phyloP scores from a whole-genome alignment of 2,888 invertebrate genomes.

The Boloria euphrosyne region DNA sequence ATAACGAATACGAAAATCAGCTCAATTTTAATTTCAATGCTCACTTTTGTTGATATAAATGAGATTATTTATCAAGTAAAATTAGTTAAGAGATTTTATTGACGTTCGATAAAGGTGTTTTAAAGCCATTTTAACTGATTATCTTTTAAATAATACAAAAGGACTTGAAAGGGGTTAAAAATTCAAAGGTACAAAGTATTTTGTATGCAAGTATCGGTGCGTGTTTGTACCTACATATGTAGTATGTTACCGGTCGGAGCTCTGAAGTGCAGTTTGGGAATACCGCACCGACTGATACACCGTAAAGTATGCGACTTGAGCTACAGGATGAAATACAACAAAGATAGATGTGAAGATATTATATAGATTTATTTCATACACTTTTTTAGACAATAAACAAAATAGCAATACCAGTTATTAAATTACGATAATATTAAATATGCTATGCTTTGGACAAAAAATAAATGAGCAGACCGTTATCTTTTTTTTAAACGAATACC shows the following conservation, averaged over 20 bases:
- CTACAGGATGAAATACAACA: conserved; percentile 44
- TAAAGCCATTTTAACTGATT: background rate
- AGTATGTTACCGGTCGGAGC: conserved; percentile 60
- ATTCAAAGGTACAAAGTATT: conserved; percentile 34
- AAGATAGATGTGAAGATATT: conserved; percentile 37
- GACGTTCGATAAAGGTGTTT: no score
- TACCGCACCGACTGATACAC: conserved; percentile 80
- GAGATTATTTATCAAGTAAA: no score
- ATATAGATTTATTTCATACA: background rate
- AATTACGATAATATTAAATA: no score
- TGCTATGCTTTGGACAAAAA: no score
- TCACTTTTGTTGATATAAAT: background rate
- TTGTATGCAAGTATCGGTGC: conserved; percentile 38
- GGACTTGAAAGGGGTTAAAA: conserved; percentile 16
- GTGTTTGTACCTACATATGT: conserved; percentile 39
- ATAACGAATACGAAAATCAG: conserved; percentile 5
- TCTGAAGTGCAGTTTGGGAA: conserved; percentile 82
- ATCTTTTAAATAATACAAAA: conserved; percentile 8
- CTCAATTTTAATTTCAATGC: conserved; percentile 9
- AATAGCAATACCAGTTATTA: background rate
- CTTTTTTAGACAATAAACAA: background rate
- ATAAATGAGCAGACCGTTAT: no score
- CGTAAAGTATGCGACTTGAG: conserved; percentile 65
- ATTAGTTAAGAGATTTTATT: no score
- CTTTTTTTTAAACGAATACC: no score